These are phyloP conservation scores for Geotrypetes seraphini DNA, from an alignment of 2,797 vertebrate species.

Conservation along the genomic window DNA sequence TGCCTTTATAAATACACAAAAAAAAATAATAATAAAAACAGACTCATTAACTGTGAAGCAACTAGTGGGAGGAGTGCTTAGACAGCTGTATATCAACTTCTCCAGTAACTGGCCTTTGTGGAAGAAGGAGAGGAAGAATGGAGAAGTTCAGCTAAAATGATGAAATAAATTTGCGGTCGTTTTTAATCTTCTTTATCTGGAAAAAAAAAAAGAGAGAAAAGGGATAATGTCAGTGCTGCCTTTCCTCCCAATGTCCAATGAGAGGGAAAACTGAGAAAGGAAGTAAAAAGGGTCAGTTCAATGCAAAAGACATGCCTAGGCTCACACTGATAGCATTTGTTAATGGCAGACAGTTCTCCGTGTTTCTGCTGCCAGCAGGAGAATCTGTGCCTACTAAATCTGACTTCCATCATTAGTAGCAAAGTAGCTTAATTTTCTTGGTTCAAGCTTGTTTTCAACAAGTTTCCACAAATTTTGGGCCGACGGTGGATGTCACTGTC, in stretches of 20 bases:
- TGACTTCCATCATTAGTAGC: too few species aligned
- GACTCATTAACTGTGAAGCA: conserved; percentile 29
- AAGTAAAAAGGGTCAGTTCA: not conserved
- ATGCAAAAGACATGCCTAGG: too few species aligned
- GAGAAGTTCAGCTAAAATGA: conserved; percentile 60
- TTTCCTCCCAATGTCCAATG: conserved; percentile 20
- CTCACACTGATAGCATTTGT: too few species aligned
- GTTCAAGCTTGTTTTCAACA: too few species aligned
- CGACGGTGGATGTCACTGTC: too few species aligned
- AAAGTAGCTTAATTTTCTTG: too few species aligned
- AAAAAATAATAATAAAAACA: conserved; percentile 16
- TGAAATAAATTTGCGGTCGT: conserved; percentile 49
- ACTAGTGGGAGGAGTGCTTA: conserved; percentile 34
- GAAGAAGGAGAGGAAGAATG: conserved; percentile 49
- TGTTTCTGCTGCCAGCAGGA: too few species aligned
- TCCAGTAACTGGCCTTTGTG: conserved; percentile 46
- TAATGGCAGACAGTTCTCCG: too few species aligned
- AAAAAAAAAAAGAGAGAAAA: conserved; percentile 50
- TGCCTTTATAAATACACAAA: not conserved
- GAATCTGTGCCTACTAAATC: too few species aligned
- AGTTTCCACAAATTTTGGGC: too few species aligned
- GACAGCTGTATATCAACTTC: conserved; percentile 44
- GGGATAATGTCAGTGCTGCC: conserved; percentile 49
- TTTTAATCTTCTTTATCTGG: conserved; percentile 60
- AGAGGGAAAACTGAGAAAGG: conserved; percentile 13